These are phyloP conservation scores for Cossypha polioptera DNA, from an alignment of 2,797 vertebrate species.

Conservation along the genomic window DNA sequence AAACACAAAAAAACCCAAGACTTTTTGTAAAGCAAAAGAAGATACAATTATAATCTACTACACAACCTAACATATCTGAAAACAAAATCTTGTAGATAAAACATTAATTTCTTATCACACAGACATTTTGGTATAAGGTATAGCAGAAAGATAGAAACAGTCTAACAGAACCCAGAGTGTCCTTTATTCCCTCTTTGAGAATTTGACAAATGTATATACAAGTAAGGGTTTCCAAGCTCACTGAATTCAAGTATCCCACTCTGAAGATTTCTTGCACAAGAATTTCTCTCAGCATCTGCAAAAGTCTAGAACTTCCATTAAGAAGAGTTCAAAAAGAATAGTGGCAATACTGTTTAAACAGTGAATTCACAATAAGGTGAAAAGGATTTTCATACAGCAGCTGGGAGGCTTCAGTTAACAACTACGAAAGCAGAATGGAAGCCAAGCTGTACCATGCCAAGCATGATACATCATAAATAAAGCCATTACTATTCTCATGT, in stretches of 20 bases:
- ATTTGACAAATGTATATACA: too few relatives aligned
- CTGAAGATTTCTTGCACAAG: background rate
- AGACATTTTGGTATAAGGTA: background rate
- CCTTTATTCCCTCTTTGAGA: background rate
- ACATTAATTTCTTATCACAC: background rate
- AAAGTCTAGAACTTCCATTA: background rate
- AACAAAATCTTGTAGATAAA: background rate
- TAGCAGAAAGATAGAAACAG: background rate
- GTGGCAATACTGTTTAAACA: background rate
- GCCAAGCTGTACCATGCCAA: background rate
- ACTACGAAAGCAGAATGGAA: background rate
- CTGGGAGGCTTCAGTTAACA: background rate
- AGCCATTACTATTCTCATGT: background rate
- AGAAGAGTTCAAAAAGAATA: background rate
- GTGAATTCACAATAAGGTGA: background rate
- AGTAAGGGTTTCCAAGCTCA: background rate
- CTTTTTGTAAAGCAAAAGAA: slow-evolving; percentile 1
- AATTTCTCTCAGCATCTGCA: background rate
- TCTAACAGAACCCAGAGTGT: background rate
- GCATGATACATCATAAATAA: background rate
- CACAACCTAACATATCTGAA: background rate
- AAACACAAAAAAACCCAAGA: slow-evolving; percentile 11
- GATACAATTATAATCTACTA: background rate
- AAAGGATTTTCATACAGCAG: background rate
- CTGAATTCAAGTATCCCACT: background rate